Evolutionary conservation across 2,797 vertebrate species (phyloP).

Genomic region (Aeoliscus strigatus): DNA sequence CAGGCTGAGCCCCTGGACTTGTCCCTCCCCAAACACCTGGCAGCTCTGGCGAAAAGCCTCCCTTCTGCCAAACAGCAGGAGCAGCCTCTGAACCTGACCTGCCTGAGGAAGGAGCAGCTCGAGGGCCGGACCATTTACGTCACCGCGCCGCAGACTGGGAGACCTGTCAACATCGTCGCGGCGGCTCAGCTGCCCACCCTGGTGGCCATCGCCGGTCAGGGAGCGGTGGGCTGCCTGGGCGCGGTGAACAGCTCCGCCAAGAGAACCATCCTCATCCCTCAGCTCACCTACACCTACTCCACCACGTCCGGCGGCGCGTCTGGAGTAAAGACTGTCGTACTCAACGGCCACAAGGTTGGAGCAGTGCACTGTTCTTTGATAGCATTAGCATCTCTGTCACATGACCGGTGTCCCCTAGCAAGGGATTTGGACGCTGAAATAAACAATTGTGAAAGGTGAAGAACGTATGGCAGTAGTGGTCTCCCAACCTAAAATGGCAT

Average conservation of each 20-base stretch:
- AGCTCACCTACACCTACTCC: slow-evolving; percentile 94
- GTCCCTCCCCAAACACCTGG: slow-evolving; percentile 85
- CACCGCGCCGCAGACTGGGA: slow-evolving; percentile 93
- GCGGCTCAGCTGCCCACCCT: slow-evolving; percentile 91
- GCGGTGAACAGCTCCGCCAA: slow-evolving; percentile 92
- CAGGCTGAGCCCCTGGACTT: slow-evolving; percentile 72
- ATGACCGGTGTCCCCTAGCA: too few species aligned
- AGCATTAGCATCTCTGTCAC: too few species aligned
- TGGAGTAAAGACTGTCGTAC: too few species aligned
- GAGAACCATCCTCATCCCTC: slow-evolving; percentile 96
- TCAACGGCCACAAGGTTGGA: too few species aligned
- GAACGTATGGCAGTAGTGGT: too few species aligned
- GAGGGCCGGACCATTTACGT: slow-evolving; percentile 73
- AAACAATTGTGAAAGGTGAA: too few species aligned
- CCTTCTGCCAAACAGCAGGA: slow-evolving; percentile 87
- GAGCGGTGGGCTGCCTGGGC: slow-evolving; percentile 88
- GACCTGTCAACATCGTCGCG: slow-evolving; percentile 91
- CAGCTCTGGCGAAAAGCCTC: too few species aligned
- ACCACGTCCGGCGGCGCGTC: slow-evolving; percentile 82
- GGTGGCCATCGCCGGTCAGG: slow-evolving; percentile 87
- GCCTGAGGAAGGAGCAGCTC: slow-evolving; percentile 89
- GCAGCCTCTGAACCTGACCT: slow-evolving; percentile 99
- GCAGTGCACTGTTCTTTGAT: too few species aligned
- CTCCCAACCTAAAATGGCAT: too few species aligned
- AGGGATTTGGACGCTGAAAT: too few species aligned